Base-by-base conservation (phyloP, 2,888 invertebrate genomes). In the Pseudococcus longispinus region DNA sequence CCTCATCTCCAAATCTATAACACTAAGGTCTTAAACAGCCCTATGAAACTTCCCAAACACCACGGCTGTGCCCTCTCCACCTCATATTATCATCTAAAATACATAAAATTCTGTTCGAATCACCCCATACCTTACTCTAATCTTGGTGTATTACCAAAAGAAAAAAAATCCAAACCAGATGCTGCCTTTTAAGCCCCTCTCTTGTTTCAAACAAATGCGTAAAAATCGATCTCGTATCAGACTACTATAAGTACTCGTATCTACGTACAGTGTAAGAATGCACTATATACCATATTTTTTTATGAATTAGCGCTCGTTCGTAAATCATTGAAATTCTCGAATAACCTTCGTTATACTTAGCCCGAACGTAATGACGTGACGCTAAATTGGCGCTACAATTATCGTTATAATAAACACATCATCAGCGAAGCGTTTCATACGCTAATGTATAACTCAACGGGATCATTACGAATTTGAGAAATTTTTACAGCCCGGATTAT, bases 331-430 rank as follows among this genome's bases (percentile, higher is more conserved):
- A 70, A 29, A 29, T 70, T 70, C 29, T 29, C n/a, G 18, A 70
- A 70, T 70, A 70, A 70, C 70, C 70, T 70, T 70, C 70, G 29
- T 70, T 70, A 51, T 51, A 70, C 15, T 29, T 70, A 70, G 32
- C 70, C 11, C 37, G 37, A 8, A 42, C 13, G 29, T 80, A 42
- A 80, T 80, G 42, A 80, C 77, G 32, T 80, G 77, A 80, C 77
- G 23, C 42, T 80, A 80, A 37, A 42, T 80, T 42, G 77, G 77
- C 42, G 77, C 42, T 42, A 42, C 42, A 80, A 80, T 80, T 80
- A 80, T 80, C 77, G 42, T 80, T 11, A 37, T 80, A 80, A 80
- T 80, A 80, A 80, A 80, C 42, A 37, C 77, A 37, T 74, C 74
- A 20, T 80, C 77, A 23, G 11, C 42, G 77, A 42, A 37, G 42